A percentile compares a stretch with the other conserved stretches of the same genome.
phyloP scores from a whole-genome alignment of 64 coral and sea anemone genomes.

The Orbicella faveolata region DNA sequence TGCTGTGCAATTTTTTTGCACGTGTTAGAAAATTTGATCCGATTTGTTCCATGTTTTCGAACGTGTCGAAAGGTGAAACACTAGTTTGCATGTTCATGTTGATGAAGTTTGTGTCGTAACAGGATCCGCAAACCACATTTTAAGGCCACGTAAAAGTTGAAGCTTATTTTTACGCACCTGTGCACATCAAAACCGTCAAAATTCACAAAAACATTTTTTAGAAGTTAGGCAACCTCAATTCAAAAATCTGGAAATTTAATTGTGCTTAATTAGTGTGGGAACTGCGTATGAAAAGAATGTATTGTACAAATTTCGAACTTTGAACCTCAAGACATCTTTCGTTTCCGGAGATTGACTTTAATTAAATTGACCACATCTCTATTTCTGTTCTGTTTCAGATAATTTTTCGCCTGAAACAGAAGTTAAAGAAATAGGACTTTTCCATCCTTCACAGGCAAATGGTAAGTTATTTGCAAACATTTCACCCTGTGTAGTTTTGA shows the following conservation, averaged over 20 bases:
- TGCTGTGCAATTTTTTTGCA: not conserved
- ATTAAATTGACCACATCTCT: not conserved
- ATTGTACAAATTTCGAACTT: constrained; percentile 3
- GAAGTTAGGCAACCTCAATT: not conserved
- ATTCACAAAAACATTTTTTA: not conserved
- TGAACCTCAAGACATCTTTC: not conserved
- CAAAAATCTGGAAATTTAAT: not conserved
- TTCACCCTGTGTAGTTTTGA: too few relatives aligned
- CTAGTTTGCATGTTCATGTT: not conserved
- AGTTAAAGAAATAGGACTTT: constrained; percentile 19
- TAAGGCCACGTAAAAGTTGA: not conserved
- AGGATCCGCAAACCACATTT: not conserved
- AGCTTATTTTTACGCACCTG: not conserved
- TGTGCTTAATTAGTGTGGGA: not conserved
- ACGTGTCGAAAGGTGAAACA: not conserved
- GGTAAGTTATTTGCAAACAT: not conserved
- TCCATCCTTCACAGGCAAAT: not conserved
- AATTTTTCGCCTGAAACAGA: constrained; percentile 11
- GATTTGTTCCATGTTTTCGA: not conserved
- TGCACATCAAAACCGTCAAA: not conserved
- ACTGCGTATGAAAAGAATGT: not conserved
- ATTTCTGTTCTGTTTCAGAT: constrained; percentile 12
- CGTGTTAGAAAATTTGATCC: too few relatives aligned
- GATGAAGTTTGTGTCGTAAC: too few relatives aligned
- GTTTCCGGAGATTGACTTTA: not conserved